Conservation (phyloP, 2,797 vertebrate species). For the Enteromius trimaculatus region DNA sequence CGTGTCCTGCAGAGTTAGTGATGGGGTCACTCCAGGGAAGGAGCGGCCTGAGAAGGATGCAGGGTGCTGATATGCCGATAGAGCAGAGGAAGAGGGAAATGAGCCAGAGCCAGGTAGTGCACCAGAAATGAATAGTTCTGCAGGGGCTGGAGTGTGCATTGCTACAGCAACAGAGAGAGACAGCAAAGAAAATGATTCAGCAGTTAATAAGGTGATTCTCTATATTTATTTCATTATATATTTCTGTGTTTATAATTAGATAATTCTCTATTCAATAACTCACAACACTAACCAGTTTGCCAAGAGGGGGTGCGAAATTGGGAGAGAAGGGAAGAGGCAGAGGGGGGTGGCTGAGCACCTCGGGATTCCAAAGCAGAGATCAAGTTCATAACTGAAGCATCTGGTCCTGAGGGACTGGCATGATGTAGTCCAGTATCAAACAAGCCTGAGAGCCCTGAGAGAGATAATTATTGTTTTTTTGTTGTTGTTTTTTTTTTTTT, state of each 20-base stretch:
- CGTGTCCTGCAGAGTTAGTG: constrained; percentile 87
- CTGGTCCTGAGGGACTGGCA: constrained; percentile 82
- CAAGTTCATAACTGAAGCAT: constrained; percentile 92
- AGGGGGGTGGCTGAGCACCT: constrained; percentile 87
- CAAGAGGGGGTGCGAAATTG: constrained; percentile 92
- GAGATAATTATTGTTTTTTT: constrained; percentile 8
- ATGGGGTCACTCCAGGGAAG: constrained; percentile 85
- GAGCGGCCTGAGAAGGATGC: constrained; percentile 89
- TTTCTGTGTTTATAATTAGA: constrained; percentile 2
- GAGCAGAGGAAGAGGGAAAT: constrained; percentile 87
- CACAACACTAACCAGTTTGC: constrained; percentile 84
- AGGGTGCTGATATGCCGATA: constrained; percentile 93
- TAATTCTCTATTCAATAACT: background rate
- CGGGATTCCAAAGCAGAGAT: constrained; percentile 93
- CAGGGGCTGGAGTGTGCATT: constrained; percentile 90
- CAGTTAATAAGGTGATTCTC: constrained; percentile 28
- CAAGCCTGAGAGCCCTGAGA: constrained; percentile 86
- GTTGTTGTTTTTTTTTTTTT: no score
- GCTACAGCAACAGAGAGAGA: constrained; percentile 73
- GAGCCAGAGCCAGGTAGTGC: constrained; percentile 87
- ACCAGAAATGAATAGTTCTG: constrained; percentile 92
- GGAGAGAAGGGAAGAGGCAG: constrained; percentile 90
- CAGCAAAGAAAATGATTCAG: constrained; percentile 36
- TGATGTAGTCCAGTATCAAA: constrained; percentile 91
- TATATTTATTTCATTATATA: constrained; percentile 20